phyloP scores from a whole-genome alignment of 2,888 invertebrate genomes.

The Mylabris sibirica region DNA sequence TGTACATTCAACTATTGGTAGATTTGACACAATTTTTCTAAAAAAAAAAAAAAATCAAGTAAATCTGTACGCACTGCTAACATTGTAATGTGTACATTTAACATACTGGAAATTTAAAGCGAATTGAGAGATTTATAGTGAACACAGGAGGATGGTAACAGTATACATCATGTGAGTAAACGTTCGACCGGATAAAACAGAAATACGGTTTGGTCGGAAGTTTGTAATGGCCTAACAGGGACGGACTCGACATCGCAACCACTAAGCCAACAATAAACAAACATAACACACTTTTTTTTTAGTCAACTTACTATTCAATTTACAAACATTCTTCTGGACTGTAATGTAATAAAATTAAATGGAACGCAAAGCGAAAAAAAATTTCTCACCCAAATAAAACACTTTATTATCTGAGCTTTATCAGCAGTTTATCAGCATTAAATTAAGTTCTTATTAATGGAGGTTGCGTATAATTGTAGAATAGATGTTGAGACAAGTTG shows the following conservation, averaged over 20 bases:
- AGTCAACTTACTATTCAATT: not conserved
- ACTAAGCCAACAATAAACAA: slow-evolving; percentile 8
- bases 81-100: slow-evolving; percentile 24
- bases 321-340: not conserved
- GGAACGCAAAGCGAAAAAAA: slow-evolving; percentile 48
- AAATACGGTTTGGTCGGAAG: slow-evolving; percentile 23
- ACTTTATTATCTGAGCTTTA: not conserved
- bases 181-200: slow-evolving; percentile 19
- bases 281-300: not conserved
- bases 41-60: slow-evolving; percentile 19
- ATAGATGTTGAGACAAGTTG: not conserved
- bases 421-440: not conserved
- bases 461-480: not conserved
- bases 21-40: slow-evolving; percentile 14
- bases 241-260: not conserved
- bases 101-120: slow-evolving; percentile 26
- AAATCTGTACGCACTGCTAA: slow-evolving; percentile 9
- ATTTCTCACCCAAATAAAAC: not conserved
- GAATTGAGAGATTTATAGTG: slow-evolving; percentile 26
- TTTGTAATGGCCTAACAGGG: slow-evolving; percentile 19
- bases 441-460: not conserved
- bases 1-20: not conserved
- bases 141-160: slow-evolving; percentile 14
- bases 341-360: slow-evolving; percentile 28
- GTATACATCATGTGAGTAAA: slow-evolving; percentile 25